Evolutionary conservation across 2,113 vertebrate species (phyloP).

Genomic region (Anolis carolinensis): DNA sequence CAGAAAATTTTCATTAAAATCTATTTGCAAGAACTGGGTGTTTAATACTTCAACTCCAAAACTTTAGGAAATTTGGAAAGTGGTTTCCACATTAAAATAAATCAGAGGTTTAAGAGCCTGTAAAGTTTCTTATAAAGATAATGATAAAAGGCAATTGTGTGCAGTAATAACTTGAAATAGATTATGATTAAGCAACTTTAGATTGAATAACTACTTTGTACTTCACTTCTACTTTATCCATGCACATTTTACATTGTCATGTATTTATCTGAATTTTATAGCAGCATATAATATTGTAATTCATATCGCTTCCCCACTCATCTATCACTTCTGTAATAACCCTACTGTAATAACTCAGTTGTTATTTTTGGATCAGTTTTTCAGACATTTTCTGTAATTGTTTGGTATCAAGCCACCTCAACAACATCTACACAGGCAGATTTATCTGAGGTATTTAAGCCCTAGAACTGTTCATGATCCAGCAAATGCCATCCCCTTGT

Average conservation of each 20-base stretch:
- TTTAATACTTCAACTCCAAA: slow-evolving; percentile 31
- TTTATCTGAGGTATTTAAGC: no score
- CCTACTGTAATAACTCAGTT: no score
- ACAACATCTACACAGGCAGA: no score
- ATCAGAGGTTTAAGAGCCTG: slow-evolving; percentile 36
- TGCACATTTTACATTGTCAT: slow-evolving; percentile 39
- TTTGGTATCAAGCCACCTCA: no score
- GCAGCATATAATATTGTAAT: slow-evolving; percentile 14
- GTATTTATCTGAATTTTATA: slow-evolving; percentile 59
- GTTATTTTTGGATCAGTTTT: no score
- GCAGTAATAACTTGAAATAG: slow-evolving; percentile 37
- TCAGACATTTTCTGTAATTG: no score
- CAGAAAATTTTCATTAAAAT: slow-evolving; percentile 30
- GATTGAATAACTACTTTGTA: slow-evolving; percentile 27
- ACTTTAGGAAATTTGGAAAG: slow-evolving; percentile 23
- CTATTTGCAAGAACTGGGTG: slow-evolving; percentile 12
- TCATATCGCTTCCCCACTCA: no score
- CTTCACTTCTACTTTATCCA: slow-evolving; percentile 22
- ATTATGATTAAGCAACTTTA: slow-evolving; percentile 37
- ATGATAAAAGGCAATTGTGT: slow-evolving; percentile 30
- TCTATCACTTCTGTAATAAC: no score
- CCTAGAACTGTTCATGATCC: no score
- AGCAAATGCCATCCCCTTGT: no score
- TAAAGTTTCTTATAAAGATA: slow-evolving; percentile 33
- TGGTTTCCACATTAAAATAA: slow-evolving; percentile 28